Conservation (phyloP, 2,113 vertebrate species). For the Dromas ardeola region DNA sequence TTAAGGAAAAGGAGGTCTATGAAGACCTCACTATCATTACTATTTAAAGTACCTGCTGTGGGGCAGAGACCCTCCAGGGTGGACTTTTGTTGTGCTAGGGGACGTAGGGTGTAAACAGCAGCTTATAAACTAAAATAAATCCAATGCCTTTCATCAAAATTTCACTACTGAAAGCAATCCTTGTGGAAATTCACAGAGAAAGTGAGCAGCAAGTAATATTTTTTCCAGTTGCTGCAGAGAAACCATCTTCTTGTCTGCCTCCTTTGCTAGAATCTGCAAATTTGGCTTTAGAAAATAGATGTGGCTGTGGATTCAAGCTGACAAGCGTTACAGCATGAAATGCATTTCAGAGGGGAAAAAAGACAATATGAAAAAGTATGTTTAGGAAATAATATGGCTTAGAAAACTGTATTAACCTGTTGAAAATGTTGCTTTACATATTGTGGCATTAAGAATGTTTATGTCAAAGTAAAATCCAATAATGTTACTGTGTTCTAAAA, state of each 20-base stretch:
- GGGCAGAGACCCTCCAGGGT: not conserved
- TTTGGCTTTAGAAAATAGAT: not conserved
- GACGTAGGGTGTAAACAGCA: not conserved
- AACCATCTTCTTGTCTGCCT: not conserved
- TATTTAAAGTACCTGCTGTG: not conserved
- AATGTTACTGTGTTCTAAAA: not conserved
- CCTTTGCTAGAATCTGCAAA: not conserved
- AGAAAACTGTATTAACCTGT: not conserved
- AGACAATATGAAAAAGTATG: not conserved
- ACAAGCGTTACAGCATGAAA: not conserved
- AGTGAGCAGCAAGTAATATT: not conserved
- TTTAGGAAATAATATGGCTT: not conserved
- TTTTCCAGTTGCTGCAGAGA: not conserved
- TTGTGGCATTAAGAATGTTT: not conserved
- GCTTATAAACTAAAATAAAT: not conserved
- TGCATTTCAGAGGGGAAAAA: not conserved
- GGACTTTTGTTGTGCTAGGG: not conserved
- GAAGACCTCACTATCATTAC: not conserved
- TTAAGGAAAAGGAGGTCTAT: not conserved
- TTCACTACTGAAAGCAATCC: not conserved
- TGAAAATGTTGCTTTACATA: not conserved
- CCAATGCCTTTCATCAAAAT: not conserved
- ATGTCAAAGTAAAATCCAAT: conserved; percentile 23
- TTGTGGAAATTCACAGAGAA: not conserved
- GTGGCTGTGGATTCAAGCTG: conserved; percentile 25